Evolutionary conservation across 2,113 vertebrate species (phyloP), one percentile per base, ranked within the genome.

Genomic region (Nannobrachium achirus): DNA sequence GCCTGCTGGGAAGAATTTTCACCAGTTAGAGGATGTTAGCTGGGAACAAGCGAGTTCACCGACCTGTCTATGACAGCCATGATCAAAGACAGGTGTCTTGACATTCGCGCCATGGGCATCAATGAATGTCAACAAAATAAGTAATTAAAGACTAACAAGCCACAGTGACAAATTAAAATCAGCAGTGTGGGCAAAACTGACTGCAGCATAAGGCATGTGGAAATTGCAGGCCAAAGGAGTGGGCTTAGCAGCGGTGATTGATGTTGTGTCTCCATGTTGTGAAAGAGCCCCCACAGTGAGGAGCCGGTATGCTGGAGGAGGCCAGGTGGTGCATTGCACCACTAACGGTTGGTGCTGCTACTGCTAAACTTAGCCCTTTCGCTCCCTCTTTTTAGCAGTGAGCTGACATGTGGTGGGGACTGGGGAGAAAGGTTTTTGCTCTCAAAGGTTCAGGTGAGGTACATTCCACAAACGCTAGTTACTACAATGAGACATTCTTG

Each of bases 321-420:
- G 50, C 81, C 84, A 88, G 88, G 87, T 90, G 84, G 84, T 90
- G 88, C 89, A 91, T 86, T 90, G 89, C 89, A 90, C 89, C 88
- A 91, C 81, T 88, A 82, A 86, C 71, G 67, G 76, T 64, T 73
- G 58, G n/a, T 69, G 38, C 68, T 60, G 82, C 70, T 80, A 19
- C 75, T 73, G 67, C 66, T 78, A 63, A 80, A 82, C 72, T 9
- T 56, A 20, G 48, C 68, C 71, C 51, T 51, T 38, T 41, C 46
- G 39, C 65, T 69, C 60, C 49, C 25, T 64, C 7, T 19, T 57
- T 8, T 33, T 14, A 57, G 53, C 59, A 67, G 2, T 33, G 25
- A 25, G 62, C 44, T 70, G 53, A 76, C 72, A 71, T n/a, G 20
- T 20, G 55, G 55, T 40, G 25, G 40, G 3, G 3, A 33, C n/a